Evolutionary conservation across 2,888 invertebrate genomes (phyloP).

Genomic region (Gnatocerus cornutus): DNA sequence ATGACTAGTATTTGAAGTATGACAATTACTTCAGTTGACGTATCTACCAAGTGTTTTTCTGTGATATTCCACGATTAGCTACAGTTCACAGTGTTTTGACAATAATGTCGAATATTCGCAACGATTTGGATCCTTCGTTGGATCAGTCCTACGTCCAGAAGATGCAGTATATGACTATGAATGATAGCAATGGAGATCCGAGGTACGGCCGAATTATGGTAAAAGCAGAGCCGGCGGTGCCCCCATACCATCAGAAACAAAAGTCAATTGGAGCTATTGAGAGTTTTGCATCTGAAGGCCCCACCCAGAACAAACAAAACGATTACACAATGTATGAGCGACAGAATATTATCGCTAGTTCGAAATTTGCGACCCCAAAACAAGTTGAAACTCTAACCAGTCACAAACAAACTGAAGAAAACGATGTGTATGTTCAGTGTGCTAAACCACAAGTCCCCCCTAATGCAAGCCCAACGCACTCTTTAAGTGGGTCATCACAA

Average conservation of each 20-base stretch:
- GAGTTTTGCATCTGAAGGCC: constrained; percentile 75
- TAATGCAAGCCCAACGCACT: constrained; percentile 74
- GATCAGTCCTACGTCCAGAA: constrained; percentile 65
- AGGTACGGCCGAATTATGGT: constrained; percentile 68
- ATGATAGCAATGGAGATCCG: constrained; percentile 61
- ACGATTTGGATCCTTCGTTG: constrained; percentile 54
- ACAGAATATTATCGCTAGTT: constrained; percentile 83
- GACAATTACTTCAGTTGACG: constrained; percentile 7
- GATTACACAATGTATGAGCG: constrained; percentile 80
- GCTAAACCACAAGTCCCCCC: constrained; percentile 68
- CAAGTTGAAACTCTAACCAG: constrained; percentile 78
- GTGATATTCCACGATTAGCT: constrained; percentile 20
- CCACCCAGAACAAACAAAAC: constrained; percentile 59
- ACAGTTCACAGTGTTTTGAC: constrained; percentile 4
- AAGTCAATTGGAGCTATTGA: constrained; percentile 79
- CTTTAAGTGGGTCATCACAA: constrained; percentile 76
- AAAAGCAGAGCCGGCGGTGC: constrained; percentile 63
- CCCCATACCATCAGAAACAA: constrained; percentile 69
- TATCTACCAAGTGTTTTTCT: background rate
- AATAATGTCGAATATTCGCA: constrained; percentile 48
- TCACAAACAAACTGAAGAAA: constrained; percentile 66
- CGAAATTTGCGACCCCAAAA: constrained; percentile 85
- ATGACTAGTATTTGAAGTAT: constrained; percentile 29
- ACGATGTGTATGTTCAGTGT: constrained; percentile 70
- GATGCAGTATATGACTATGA: constrained; percentile 65